Evolutionary conservation across 2,888 invertebrate species (phyloP).

Genomic region (Xylocampa areola): DNA sequence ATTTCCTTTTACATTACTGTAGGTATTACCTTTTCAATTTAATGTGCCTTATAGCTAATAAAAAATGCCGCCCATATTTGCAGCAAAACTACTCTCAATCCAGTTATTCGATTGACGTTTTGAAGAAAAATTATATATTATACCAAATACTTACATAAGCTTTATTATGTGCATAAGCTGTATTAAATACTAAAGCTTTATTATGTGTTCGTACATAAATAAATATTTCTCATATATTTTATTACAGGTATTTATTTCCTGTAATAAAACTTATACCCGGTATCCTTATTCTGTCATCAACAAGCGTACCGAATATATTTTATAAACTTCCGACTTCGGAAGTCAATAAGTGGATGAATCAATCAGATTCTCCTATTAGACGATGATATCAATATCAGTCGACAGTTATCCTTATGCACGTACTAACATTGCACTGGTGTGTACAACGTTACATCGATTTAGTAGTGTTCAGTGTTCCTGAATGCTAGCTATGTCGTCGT

Average conservation of each 20-base stretch:
- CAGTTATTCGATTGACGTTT: not conserved
- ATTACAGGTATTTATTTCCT: too few species aligned
- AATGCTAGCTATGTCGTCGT: conserved; percentile 41
- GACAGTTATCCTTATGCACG: conserved; percentile 4
- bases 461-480: conserved; percentile 28
- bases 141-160: too few species aligned
- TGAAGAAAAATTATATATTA: not conserved
- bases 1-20: too few species aligned
- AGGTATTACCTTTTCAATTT: not conserved
- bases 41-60: not conserved
- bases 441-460: conserved; percentile 26
- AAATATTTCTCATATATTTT: not conserved
- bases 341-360: not conserved
- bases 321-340: conserved; percentile 8
- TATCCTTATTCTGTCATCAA: conserved; percentile 4
- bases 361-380: conserved; percentile 1
- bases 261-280: too few species aligned
- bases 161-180: too few species aligned
- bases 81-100: not conserved
- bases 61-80: not conserved
- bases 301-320: conserved; percentile 5
- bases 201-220: not conserved
- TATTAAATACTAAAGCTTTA: conserved; percentile 5
- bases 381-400: conserved; percentile 2
- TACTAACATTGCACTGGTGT: conserved; percentile 1